Conservation (phyloP, 2,113 vertebrate species). For the Chionomys nivalis region DNA sequence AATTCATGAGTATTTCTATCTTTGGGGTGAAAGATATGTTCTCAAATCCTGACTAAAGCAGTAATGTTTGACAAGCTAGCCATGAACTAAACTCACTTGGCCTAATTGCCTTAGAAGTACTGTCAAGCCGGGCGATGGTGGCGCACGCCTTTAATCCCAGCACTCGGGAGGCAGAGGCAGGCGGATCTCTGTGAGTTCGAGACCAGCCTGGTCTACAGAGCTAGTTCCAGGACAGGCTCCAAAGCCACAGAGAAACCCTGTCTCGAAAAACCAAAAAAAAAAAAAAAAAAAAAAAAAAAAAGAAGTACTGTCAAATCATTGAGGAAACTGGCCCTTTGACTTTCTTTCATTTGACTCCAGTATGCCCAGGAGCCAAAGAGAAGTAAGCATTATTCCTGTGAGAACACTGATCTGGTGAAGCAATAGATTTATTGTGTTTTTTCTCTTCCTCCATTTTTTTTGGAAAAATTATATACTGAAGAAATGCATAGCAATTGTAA, state of each 20-base stretch:
- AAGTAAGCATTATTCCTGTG: background rate
- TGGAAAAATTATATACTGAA: background rate
- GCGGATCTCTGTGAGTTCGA: too few species aligned
- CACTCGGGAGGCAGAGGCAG: too few species aligned
- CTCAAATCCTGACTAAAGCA: background rate
- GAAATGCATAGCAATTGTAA: background rate
- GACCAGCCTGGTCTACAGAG: too few species aligned
- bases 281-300: too few species aligned
- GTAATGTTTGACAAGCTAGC: slow-evolving; percentile 37
- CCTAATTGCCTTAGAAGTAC: background rate
- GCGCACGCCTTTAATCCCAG: too few species aligned
- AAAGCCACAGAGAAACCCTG: too few species aligned
- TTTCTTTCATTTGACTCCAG: background rate
- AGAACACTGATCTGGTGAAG: background rate
- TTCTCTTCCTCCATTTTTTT: background rate
- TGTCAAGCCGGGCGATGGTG: too few species aligned
- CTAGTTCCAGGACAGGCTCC: too few species aligned
- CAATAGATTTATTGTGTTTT: background rate
- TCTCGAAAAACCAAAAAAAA: too few species aligned
- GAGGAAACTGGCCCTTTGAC: background rate
- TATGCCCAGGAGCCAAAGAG: background rate
- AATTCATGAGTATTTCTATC: background rate
- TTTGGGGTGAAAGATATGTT: slow-evolving; percentile 25
- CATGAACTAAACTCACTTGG: background rate
- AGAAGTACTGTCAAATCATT: background rate